Conservation (phyloP, 2,113 vertebrate species). For the Strigops habroptila region DNA sequence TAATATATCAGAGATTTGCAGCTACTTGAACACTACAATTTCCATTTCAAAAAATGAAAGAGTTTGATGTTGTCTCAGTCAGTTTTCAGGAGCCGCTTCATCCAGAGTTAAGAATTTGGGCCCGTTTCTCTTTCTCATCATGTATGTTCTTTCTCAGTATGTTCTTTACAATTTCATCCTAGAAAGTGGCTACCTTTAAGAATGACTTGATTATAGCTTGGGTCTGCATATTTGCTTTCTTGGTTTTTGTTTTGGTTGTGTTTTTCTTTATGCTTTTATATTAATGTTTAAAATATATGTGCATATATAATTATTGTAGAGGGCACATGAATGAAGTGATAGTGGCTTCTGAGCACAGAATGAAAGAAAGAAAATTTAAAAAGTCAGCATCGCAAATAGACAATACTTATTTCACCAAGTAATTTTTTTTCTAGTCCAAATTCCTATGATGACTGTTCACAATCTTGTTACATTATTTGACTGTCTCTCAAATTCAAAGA, state of each 20-base stretch:
- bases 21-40: neutral
- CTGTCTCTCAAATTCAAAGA: neutral
- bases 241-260: neutral
- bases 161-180: neutral
- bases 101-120: neutral
- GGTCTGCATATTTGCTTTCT: neutral
- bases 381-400: neutral
- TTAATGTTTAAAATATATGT: neutral
- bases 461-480: neutral
- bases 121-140: neutral
- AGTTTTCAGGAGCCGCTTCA: neutral
- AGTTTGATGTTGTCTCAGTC: neutral
- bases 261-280: neutral
- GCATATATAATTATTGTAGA: neutral
- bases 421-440: neutral
- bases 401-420: neutral
- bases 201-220: neutral
- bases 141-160: no score
- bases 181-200: neutral
- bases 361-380: neutral
- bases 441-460: neutral
- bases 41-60: neutral
- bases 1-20: neutral
- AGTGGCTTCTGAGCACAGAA: neutral
- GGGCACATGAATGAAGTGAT: neutral